phyloP scores from a whole-genome alignment of 2,888 invertebrate species.

The Drosophila mulleri region DNA sequence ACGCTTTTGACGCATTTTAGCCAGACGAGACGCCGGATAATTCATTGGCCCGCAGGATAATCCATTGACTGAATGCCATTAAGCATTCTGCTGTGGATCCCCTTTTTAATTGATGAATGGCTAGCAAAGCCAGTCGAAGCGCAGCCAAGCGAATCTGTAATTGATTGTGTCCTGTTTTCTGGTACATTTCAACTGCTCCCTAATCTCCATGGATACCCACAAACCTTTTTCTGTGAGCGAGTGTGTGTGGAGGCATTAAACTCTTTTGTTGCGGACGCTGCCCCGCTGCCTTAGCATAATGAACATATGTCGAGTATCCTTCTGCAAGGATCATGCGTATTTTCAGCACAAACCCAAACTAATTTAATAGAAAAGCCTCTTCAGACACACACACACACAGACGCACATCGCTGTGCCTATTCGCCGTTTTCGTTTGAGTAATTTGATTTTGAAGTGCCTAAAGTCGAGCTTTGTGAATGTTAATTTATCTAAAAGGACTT shows the following conservation, averaged over 20 bases:
- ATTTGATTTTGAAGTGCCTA: conserved; percentile 27
- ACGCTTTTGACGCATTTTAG: conserved; percentile 71
- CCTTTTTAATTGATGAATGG: conserved; percentile 64
- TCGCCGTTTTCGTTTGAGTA: conserved; percentile 20
- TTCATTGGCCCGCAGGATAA: conserved; percentile 14
- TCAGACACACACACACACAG: background rate
- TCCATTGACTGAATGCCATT: conserved; percentile 46
- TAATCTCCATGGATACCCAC: conserved; percentile 19
- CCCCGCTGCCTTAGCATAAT: conserved; percentile 59
- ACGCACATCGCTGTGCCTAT: background rate
- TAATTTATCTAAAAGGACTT: conserved; percentile 53
- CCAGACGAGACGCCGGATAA: conserved; percentile 5
- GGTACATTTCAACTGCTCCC: conserved; percentile 44
- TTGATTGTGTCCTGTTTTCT: conserved; percentile 66
- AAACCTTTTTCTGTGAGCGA: conserved; percentile 24
- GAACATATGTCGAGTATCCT: conserved; percentile 45
- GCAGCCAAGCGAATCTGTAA: conserved; percentile 55
- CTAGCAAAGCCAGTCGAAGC: conserved; percentile 4
- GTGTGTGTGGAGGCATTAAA: conserved; percentile 22
- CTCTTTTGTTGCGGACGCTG: conserved; percentile 47
- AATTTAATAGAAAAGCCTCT: conserved; percentile 41
- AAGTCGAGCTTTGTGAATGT: conserved; percentile 26
- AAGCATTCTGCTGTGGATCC: conserved; percentile 40
- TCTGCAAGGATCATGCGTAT: conserved; percentile 40
- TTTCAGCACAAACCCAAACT: conserved; percentile 17